phyloP scores from a whole-genome alignment of 2,888 invertebrate species.

The Acrobeloides nanus region DNA sequence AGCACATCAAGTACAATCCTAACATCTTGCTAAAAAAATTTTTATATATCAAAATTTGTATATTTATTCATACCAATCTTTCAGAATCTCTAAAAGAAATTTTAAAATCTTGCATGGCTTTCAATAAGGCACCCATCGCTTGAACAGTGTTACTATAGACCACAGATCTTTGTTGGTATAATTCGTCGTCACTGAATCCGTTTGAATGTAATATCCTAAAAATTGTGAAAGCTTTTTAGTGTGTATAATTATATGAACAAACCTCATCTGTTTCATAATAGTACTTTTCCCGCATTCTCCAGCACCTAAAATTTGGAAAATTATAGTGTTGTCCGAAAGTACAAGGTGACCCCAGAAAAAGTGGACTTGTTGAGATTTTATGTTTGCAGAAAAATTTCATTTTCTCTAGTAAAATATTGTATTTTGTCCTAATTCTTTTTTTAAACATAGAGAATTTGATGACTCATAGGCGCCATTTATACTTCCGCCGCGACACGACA shows the following conservation, averaged over 20 bases:
- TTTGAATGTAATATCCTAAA: conserved; percentile 42
- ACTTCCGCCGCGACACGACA: no score
- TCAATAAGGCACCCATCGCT: conserved; percentile 41
- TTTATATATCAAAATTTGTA: neutral
- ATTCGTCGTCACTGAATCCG: conserved; percentile 31
- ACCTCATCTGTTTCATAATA: conserved; percentile 33
- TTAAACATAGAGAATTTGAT: no score
- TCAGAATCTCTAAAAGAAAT: conserved; percentile 27
- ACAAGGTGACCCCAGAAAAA: no score
- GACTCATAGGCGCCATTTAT: no score
- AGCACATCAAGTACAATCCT: conserved; percentile 32
- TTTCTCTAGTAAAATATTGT: no score
- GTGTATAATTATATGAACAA: conserved; percentile 8
- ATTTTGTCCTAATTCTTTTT: no score
- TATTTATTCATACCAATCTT: conserved; percentile 28
- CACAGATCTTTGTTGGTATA: conserved; percentile 29
- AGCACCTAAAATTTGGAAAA: conserved; percentile 21
- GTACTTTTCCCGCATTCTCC: conserved; percentile 32
- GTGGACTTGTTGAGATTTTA: no score
- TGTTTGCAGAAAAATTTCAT: no score
- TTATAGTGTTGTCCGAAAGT: no score
- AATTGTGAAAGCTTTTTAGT: neutral
- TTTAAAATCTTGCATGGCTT: conserved; percentile 35
- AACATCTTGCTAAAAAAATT: conserved; percentile 34
- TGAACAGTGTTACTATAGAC: conserved; percentile 45